Percentiles rank a stretch among this genome's conserved stretches.
Conservation (phyloP, 1,140 invertebrate species). For the Lamellibrachia luymesi region DNA sequence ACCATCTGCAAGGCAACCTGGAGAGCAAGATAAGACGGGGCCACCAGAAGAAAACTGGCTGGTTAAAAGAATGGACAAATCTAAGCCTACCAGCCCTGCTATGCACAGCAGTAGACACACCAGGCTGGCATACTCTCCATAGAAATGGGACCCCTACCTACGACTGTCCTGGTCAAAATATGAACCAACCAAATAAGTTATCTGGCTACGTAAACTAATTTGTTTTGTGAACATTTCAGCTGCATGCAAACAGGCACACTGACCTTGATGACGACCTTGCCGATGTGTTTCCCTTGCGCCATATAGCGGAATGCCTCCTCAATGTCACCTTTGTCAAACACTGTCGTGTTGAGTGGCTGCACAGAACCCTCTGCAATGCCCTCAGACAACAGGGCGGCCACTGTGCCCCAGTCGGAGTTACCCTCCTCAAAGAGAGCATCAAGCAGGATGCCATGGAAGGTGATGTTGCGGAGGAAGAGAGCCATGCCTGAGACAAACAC, state of each 20-base stretch:
- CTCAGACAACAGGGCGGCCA: slow-evolving; percentile 74
- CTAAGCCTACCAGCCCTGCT: no score
- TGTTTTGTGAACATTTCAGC: neutral
- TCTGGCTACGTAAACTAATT: no score
- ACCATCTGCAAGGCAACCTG: no score
- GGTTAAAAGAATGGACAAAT: no score
- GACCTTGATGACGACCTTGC: slow-evolving; percentile 90
- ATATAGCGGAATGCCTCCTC: slow-evolving; percentile 92
- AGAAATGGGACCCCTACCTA: no score
- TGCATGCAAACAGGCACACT: neutral
- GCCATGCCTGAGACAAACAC: slow-evolving; percentile 72
- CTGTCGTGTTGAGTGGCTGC: slow-evolving; percentile 75
- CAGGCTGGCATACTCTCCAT: no score
- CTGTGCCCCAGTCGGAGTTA: slow-evolving; percentile 69
- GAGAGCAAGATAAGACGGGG: no score
- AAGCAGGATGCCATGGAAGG: slow-evolving; percentile 93
- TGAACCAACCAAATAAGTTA: no score
- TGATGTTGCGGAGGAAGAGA: slow-evolving; percentile 90
- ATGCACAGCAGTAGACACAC: neutral
- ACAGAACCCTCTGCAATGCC: slow-evolving; percentile 85
- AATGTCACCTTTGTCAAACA: slow-evolving; percentile 80
- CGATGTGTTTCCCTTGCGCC: slow-evolving; percentile 94
- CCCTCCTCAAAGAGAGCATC: slow-evolving; percentile 83
- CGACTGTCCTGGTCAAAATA: no score
- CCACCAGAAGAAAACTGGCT: no score